phyloP scores from a whole-genome alignment of 2,888 invertebrate genomes.

The Calameuta idolon region DNA sequence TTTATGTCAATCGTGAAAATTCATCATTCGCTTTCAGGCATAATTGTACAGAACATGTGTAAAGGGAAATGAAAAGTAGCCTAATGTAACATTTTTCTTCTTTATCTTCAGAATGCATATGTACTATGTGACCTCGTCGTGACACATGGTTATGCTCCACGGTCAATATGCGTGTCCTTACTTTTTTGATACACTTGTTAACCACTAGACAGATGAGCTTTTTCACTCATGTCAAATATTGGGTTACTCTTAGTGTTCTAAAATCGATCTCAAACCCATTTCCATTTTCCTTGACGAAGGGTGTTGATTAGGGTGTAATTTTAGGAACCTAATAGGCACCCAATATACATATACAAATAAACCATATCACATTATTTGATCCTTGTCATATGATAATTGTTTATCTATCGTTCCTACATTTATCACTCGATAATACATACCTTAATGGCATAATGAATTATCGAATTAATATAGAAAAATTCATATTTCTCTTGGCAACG shows the following conservation, averaged over 20 bases:
- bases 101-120: background rate
- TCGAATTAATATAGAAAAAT: too few relatives aligned
- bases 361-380: background rate
- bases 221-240: constrained; percentile 31
- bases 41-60: background rate
- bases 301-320: constrained; percentile 14
- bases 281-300: constrained; percentile 18
- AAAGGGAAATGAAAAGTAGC: background rate
- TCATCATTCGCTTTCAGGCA: background rate
- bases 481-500: too few relatives aligned
- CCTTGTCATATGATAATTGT: background rate
- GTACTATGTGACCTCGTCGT: background rate
- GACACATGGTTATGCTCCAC: background rate
- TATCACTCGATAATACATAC: background rate
- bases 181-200: constrained; percentile 23
- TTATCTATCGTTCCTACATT: background rate
- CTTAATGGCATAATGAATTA: background rate
- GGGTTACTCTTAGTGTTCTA: constrained; percentile 19
- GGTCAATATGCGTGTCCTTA: background rate
- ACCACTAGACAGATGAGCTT: constrained; percentile 5
- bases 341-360: background rate
- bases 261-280: constrained; percentile 15
- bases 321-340: constrained; percentile 17
- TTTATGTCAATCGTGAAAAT: background rate
- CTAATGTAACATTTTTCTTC: background rate